Conservation (phyloP, 2,113 vertebrate genomes). For the Pogona vitticeps region DNA sequence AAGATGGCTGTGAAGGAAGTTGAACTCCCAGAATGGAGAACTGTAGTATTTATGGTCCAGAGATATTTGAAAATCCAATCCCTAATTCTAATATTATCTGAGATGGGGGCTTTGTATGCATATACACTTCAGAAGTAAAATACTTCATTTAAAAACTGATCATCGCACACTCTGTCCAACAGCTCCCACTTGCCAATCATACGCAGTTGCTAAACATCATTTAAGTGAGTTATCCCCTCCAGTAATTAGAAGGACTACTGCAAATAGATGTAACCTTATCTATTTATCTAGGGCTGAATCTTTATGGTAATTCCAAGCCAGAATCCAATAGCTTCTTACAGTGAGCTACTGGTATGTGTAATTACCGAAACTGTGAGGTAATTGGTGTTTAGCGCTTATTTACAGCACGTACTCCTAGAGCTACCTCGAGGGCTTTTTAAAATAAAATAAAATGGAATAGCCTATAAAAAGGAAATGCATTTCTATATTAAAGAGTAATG, state of each 20-base stretch:
- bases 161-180: fast-evolving
- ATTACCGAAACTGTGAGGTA: not conserved
- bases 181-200: not conserved
- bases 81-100: too few relatives aligned
- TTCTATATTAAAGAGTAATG: slow-evolving; percentile 37
- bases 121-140: not conserved
- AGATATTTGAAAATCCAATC: too few relatives aligned
- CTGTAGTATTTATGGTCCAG: too few relatives aligned
- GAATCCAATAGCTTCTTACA: not conserved
- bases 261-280: not conserved
- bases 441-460: slow-evolving; percentile 18
- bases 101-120: too few relatives aligned
- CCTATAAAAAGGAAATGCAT: slow-evolving; percentile 42
- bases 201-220: fast-evolving
- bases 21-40: too few relatives aligned
- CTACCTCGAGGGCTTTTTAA: not conserved
- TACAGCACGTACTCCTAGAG: not conserved
- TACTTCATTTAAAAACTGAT: not conserved
- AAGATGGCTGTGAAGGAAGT: too few relatives aligned
- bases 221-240: not conserved
- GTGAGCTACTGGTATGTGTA: not conserved
- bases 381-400: slow-evolving; percentile 37
- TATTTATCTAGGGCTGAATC: slow-evolving; percentile 10
- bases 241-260: not conserved
- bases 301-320: slow-evolving; percentile 32